Percentiles rank a stretch among this genome's conserved stretches.
Evolutionary conservation across 2,113 vertebrate species (phyloP).

Genomic region (Scophthalmus maximus): DNA sequence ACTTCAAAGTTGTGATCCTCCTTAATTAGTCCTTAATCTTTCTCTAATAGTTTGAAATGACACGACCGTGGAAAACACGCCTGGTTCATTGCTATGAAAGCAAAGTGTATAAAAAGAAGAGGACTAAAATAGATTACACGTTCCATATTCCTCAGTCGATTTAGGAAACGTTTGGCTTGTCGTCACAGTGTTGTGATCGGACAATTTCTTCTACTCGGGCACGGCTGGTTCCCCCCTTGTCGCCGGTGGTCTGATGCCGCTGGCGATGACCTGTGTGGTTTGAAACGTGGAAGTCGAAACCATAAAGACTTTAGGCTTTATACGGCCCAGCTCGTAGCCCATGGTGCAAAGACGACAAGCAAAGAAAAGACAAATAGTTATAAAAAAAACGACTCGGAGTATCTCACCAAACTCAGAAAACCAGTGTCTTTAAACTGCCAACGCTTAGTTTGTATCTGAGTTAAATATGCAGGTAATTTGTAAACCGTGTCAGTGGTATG

Average conservation of each 20-base stretch:
- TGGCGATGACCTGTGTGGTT: constrained; percentile 17
- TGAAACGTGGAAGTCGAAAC: constrained; percentile 12
- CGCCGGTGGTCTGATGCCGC: constrained; percentile 21
- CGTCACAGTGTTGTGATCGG: no score
- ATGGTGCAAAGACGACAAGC: background rate
- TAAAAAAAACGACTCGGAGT: background rate
- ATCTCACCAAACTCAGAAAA: background rate
- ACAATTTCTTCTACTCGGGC: no score
- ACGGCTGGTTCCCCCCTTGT: background rate
- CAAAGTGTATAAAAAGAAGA: no score
- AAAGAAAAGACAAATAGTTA: background rate
- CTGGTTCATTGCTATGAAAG: background rate
- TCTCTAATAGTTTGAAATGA: background rate
- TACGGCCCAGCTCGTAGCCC: background rate
- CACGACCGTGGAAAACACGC: background rate
- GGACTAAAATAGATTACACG: background rate
- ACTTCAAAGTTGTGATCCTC: background rate
- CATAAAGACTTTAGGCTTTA: constrained; percentile 9
- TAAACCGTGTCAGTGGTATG: background rate
- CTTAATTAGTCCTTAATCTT: background rate
- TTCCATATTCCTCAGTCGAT: background rate
- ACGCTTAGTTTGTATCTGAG: background rate
- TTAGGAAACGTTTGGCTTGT: background rate
- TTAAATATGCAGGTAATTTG: background rate
- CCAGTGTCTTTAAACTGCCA: background rate